Base-by-base conservation (phyloP, 1,140 invertebrate species). In the Pogonus chalceus region DNA sequence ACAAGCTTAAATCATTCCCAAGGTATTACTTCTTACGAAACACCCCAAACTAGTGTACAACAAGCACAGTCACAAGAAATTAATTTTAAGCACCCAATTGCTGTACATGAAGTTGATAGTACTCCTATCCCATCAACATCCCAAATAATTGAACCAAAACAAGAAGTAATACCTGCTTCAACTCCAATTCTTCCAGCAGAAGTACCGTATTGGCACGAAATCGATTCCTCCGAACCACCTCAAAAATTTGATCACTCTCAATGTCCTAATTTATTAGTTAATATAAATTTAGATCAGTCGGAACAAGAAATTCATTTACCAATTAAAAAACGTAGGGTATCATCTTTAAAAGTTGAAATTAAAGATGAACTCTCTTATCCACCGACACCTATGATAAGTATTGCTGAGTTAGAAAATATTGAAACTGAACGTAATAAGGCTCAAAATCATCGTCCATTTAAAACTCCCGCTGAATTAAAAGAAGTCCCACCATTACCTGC, bases 321-420 rank as follows among this genome's bases (percentile, higher is more conserved):
- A n/a, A 50, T 65, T 21, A 65, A 65, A 49, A 65, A 65, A 50
- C 58, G 63, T 0, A 56, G 60, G 51, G 39, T 56, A 20, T 54
- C 60, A 4, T 55, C 58, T n/a, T 35, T 52, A 2, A 55, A 58
- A 43, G 23, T 46, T 3, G 55, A 51, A n/a, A 54, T 54, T 12
- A 58, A 58, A 31, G 54, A 61, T 26, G 60, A 63, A 55, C 60
- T 60, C 1, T 60, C 58, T 23, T 65, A 65, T 55, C 63, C 63
- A 14, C 60, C 61, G 2, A 62, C 55, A 18, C 61, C 60, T 3
- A 60, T 62, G 56, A 58, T 65, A 22, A 63, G 60, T 49, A 65
- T 65, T 39, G 61, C 61, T 20, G 63, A 65, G 56, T 22, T 62
- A 20, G 56, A 62, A 58, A 52, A 20, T 23, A 52, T 35, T 12